These are phyloP conservation scores for Drosophila melanogaster DNA, from an alignment of 1,140 invertebrate genomes.

Conservation along the genomic window Release_6_plus_ISO1_MT NT_033777.3:17637501-17638000, in stretches of 20 bases:
- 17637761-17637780: slow-evolving; percentile 31
- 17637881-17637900: slow-evolving; percentile 64
- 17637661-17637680: slow-evolving; percentile 76
- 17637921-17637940: slow-evolving; percentile 64
- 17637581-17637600: slow-evolving; percentile 28
- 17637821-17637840: slow-evolving; percentile 22
- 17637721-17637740: slow-evolving; percentile 57
- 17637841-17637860: slow-evolving; percentile 21
- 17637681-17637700: slow-evolving; percentile 83
- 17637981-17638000: slow-evolving; percentile 45
- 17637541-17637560: slow-evolving; percentile 39
- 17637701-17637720: slow-evolving; percentile 82
- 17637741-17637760: slow-evolving; percentile 43
- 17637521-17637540: slow-evolving; percentile 80
- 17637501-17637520: slow-evolving; percentile 78
- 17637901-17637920: slow-evolving; percentile 66
- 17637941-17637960: slow-evolving; percentile 35
- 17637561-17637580: slow-evolving; percentile 19
- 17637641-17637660: slow-evolving; percentile 36
- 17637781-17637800: slow-evolving; percentile 81
- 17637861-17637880: slow-evolving; percentile 74
- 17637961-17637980: slow-evolving; percentile 43
- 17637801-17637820: slow-evolving; percentile 5
- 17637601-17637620: slow-evolving; percentile 71
- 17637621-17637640: slow-evolving; percentile 84